phyloP scores from a whole-genome alignment of 2,113 vertebrate genomes.

The Hiodon alosoides region DNA sequence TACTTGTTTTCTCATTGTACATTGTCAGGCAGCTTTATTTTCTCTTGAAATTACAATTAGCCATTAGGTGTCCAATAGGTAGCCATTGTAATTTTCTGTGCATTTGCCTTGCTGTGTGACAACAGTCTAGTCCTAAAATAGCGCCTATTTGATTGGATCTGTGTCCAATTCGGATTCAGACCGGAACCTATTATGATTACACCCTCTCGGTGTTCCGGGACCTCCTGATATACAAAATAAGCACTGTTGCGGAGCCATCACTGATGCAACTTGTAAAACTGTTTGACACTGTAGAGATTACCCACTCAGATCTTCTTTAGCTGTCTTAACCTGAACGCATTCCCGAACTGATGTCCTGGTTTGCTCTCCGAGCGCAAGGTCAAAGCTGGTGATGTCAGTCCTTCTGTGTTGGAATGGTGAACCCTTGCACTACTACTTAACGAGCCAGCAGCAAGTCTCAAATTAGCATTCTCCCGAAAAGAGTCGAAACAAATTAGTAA shows the following conservation, averaged over 20 bases:
- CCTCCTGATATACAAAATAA: too few species aligned
- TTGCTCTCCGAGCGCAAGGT: neutral
- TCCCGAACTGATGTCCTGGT: neutral
- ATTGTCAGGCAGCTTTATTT: too few species aligned
- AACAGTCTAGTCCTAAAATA: neutral
- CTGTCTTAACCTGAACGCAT: neutral
- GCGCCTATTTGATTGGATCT: too few species aligned
- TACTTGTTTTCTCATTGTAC: neutral
- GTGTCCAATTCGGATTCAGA: too few species aligned
- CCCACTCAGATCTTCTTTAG: neutral
- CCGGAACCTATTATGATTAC: too few species aligned
- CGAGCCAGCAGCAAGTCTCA: neutral
- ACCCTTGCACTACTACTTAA: neutral
- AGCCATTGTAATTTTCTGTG: too few species aligned
- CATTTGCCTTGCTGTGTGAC: too few species aligned
- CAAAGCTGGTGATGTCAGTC: neutral
- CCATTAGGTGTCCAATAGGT: too few species aligned
- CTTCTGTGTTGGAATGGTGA: too few species aligned
- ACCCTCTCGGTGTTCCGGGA: too few species aligned
- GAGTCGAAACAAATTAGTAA: conserved; percentile 5
- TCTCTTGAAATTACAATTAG: too few species aligned
- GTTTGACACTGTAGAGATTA: neutral
- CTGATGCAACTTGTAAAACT: neutral
- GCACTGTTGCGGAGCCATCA: too few species aligned
- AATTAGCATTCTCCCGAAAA: neutral